Evolutionary conservation across 2,888 invertebrate genomes (phyloP), one percentile per base, ranked within the genome.

Genomic region (Teleiodes luculella): DNA sequence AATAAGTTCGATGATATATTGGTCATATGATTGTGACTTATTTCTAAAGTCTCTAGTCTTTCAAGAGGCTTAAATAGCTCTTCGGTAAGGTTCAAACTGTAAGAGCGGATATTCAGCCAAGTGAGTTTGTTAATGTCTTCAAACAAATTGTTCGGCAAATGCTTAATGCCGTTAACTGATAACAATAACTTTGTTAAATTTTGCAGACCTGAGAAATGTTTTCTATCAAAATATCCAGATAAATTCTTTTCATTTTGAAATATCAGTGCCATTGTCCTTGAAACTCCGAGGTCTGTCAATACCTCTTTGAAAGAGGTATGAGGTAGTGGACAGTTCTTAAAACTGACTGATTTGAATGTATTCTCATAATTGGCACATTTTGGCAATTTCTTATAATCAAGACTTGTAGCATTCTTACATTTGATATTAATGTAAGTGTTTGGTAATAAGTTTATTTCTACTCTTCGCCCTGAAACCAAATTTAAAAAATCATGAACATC

Each of bases 21-120:
- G 45, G 88, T 87, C 67, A 96, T 81, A 55, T 92, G 90, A 73
- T 95, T 95, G 66, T 91, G 89, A 47, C 92, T 93, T 64, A 95
- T 80, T 76, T 94, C 94, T 51, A 95, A 84, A 53, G 90, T 88
- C 62, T 91, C 88, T 35, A 95, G 78, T 63, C 83, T 91, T 54
- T 88, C 85, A 46, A 93, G 76, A 8, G 90, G 85, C 57, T 88
- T 86, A 59, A 93, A 92, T 18, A 93, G 75, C 61, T 90, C 84
- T 55, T 85, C 86, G 0, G 92, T 91, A 30, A 93, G 72, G 64
- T 90, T 88, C 5, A 92, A 85, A 52, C 91, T 89, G 67, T 93
- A 93, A 1, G 91, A 91, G 56, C 91, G 86, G 62, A 95, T 90
- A 66, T 93, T 92, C 51, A 95, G 74, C 90, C 91, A 91, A 3